These are phyloP conservation scores for Microtus richardsoni DNA, from an alignment of 2,113 vertebrate genomes.

Conservation along the genomic window DNA sequence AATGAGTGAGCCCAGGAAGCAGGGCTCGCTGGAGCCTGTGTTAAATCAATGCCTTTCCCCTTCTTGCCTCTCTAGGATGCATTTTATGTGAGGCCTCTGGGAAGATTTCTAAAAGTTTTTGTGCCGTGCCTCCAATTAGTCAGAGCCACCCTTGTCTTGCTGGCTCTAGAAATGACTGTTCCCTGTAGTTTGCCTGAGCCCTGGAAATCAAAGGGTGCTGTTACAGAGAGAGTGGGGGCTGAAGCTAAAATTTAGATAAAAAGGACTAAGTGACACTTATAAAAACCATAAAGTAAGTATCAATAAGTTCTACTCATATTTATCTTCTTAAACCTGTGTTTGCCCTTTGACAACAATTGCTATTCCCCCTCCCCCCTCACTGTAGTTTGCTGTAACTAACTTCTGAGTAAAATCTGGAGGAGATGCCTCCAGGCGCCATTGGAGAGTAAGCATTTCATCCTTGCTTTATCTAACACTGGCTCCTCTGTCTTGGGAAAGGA, in stretches of 20 bases:
- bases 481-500: not conserved
- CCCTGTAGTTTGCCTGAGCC: not conserved
- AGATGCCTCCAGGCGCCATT: not conserved
- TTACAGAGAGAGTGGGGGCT: not conserved
- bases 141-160: not conserved
- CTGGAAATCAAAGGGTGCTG: not conserved
- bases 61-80: not conserved
- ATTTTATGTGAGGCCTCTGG: not conserved
- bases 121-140: not conserved
- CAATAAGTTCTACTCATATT: not conserved
- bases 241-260: not conserved
- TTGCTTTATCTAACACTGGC: not conserved
- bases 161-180: not conserved
- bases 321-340: not conserved
- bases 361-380: not conserved
- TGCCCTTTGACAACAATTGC: not conserved
- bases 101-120: slow-evolving; percentile 29
- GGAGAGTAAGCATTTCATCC: not conserved
- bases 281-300: not conserved
- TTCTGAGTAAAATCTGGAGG: not conserved
- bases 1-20: not conserved
- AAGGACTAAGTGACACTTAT: not conserved
- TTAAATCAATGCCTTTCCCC: not conserved
- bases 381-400: not conserved
- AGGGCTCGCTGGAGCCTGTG: not conserved